Evolutionary conservation across 2,888 invertebrate species (phyloP).

Genomic region (Melanargia galathea): DNA sequence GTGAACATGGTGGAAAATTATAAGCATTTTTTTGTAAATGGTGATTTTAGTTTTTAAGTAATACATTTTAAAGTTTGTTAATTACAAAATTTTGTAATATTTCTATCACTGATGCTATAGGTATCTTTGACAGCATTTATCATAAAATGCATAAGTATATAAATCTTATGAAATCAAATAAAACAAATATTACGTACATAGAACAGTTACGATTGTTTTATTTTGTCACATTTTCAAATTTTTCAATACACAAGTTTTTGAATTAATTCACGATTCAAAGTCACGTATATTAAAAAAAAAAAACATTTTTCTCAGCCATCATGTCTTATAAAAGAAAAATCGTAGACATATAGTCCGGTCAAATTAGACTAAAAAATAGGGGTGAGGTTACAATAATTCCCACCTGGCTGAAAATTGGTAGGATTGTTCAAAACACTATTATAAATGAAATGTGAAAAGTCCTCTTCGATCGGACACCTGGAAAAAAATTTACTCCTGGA

Average conservation of each 20-base stretch:
- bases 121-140: constrained; percentile 19
- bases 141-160: constrained; percentile 3
- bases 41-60: constrained; percentile 1
- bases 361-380: no score
- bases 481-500: no score
- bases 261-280: neutral
- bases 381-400: no score
- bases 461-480: no score
- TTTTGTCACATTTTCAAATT: constrained; percentile 5
- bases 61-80: neutral
- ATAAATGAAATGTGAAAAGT: no score
- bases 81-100: constrained; percentile 6
- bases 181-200: neutral
- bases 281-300: neutral
- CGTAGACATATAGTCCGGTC: no score
- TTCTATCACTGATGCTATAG: neutral
- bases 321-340: no score
- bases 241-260: neutral
- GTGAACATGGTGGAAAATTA: neutral
- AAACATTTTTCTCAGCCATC: no score
- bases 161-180: neutral
- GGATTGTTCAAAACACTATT: no score
- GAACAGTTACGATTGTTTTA: constrained; percentile 9
- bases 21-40: neutral
- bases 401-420: no score